These are phyloP conservation scores for Thereva unica DNA, from an alignment of 2,888 invertebrate genomes.

Conservation along the genomic window DNA sequence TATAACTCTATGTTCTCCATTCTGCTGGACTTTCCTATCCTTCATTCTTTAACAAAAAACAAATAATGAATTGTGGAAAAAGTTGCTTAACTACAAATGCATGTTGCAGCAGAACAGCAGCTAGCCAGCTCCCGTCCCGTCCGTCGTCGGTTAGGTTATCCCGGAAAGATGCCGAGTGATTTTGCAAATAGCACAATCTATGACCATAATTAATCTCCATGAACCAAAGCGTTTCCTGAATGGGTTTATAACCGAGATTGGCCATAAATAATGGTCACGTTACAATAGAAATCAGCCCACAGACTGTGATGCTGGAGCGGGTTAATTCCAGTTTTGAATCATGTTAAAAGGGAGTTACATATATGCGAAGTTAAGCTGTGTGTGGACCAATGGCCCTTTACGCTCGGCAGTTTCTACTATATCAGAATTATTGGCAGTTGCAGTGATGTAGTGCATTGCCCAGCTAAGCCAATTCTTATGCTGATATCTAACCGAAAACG, in stretches of 20 bases:
- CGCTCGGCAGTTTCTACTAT: no score
- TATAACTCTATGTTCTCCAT: no score
- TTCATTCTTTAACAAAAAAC: no score
- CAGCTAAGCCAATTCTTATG: no score
- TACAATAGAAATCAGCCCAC: neutral
- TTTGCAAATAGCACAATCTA: conserved; percentile 23
- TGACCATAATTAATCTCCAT: conserved; percentile 26
- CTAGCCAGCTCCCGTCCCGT: neutral
- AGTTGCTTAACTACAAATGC: neutral
- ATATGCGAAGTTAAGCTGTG: neutral
- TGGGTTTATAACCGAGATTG: conserved; percentile 9
- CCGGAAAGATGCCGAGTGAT: conserved; percentile 10
- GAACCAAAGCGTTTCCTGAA: conserved; percentile 22
- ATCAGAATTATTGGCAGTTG: conserved; percentile 21
- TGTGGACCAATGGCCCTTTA: no score
- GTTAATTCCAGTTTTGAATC: no score
- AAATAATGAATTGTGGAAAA: neutral
- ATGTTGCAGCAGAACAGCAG: conserved; percentile 2
- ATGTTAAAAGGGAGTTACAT: neutral
- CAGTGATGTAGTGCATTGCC: neutral
- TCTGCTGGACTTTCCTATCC: no score
- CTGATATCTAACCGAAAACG: no score
- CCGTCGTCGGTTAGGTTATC: neutral
- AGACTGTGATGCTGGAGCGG: neutral
- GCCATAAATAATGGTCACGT: conserved; percentile 18